Evolutionary conservation across 2,888 invertebrate genomes (phyloP), one percentile per base, ranked within the genome.

Genomic region (Xiphydria camelus): DNA sequence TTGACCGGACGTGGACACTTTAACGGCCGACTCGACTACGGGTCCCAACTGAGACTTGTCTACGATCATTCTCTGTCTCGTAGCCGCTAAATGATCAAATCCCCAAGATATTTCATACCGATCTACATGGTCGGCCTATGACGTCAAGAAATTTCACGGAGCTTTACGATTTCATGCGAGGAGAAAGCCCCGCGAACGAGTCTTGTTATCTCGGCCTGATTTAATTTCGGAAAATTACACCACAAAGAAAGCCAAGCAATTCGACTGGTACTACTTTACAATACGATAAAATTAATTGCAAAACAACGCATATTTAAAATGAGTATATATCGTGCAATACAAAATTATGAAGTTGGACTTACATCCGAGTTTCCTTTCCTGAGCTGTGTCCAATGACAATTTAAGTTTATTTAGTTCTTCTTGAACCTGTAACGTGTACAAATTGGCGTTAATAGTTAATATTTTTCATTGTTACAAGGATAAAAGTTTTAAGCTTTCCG

Each of bases 11-110:
- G 57, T 55, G 37, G 64, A 62, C 53, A 72, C 48, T 51, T 50
- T 53, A 55, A 73, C 65, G 34, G 69, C 64, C 43, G 67, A 55
- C 41, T 53, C 61, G 47, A 48, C 51, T 51, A 73, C 54, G 37
- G 61, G 59, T 47, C 42, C 62, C 66, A 70, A 67, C 36, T 72
- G 68, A 55, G 58, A 45, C 43, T 62, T 52, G 51, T 57, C 60
- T 55, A 58, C 53, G 32, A 50, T 20, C 38, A 39, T 49, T n/a
- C n/a, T n/a, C n/a, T n/a, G n/a, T 47, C 43, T 59, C 46, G 55
- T 44, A 49, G 57, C 29, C 31, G 23, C 68, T 70, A 62, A 62
- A 66, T 59, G 53, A 59, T 52, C 53, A 66, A 61, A 64, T 15
- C 47, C 56, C 52, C 51, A 58, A 45, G 31, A 49, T 45, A 22